Evolutionary conservation across 2,113 vertebrate genomes (phyloP).

Genomic region (Zeus faber): DNA sequence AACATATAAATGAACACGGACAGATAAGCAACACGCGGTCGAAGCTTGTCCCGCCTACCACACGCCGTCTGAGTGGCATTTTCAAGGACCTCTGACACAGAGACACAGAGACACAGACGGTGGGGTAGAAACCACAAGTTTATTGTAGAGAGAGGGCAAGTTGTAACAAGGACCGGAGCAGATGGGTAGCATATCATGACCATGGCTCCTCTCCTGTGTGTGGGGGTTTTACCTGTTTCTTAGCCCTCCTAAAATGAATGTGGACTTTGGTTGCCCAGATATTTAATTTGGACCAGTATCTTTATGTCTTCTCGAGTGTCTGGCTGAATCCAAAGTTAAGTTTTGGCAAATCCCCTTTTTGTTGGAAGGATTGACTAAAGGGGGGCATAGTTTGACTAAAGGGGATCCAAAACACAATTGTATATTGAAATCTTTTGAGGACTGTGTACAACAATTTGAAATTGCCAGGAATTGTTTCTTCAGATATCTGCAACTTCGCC

Average conservation of each 20-base stretch:
- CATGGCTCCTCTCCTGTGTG: no score
- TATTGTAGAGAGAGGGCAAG: no score
- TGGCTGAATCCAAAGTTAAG: neutral
- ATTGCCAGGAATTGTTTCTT: neutral
- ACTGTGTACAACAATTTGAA: slow-evolving; percentile 1
- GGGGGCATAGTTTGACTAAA: slow-evolving; percentile 3
- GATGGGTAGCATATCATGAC: no score
- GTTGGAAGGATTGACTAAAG: slow-evolving; percentile 1
- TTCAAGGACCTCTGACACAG: no score
- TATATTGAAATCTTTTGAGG: neutral
- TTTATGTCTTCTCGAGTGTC: slow-evolving; percentile 3
- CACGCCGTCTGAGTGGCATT: no score
- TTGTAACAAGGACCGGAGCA: no score
- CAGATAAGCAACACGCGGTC: no score
- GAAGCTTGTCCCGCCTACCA: no score
- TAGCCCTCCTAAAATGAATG: neutral
- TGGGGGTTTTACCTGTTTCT: no score
- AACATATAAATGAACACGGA: no score
- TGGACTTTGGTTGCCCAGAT: neutral
- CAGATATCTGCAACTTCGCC: neutral
- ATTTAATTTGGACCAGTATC: neutral
- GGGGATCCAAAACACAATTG: neutral
- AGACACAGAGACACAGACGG: no score
- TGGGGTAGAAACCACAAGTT: no score
- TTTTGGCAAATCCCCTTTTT: neutral